Conservation (phyloP, 2,888 invertebrate species). For the Cataglyphis altisquamis region DNA sequence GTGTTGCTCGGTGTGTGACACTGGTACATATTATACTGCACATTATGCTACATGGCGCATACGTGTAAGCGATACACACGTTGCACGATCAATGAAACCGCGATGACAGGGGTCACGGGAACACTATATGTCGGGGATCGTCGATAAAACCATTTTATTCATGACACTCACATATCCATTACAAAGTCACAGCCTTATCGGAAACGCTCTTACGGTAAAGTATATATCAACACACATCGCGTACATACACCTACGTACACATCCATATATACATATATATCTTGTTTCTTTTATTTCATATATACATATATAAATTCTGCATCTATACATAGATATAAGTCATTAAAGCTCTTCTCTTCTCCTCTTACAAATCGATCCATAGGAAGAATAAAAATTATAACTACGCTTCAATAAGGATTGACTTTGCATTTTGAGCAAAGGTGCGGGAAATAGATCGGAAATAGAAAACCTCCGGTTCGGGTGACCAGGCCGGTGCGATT, state of each 20-base stretch:
- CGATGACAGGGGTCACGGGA: constrained; percentile 49
- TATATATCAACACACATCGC: constrained; percentile 62
- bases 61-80: not conserved
- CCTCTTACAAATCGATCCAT: constrained; percentile 24
- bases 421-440: constrained; percentile 53
- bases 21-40: not conserved
- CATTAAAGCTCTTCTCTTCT: constrained; percentile 33
- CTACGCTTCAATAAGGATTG: constrained; percentile 10
- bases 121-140: constrained; percentile 38
- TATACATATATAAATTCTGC: constrained; percentile 44
- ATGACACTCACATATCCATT: constrained; percentile 69
- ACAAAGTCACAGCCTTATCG: constrained; percentile 82
- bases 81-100: constrained; percentile 55
- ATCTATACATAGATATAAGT: constrained; percentile 26
- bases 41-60: not conserved
- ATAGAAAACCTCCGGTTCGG: constrained; percentile 15
- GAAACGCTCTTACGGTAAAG: constrained; percentile 60
- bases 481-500: constrained; percentile 36
- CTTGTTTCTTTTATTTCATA: constrained; percentile 27
- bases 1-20: not conserved
- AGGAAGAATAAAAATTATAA: constrained; percentile 44
- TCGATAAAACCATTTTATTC: constrained; percentile 77
- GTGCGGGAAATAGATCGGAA: constrained; percentile 44
- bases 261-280: constrained; percentile 36
- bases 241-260: constrained; percentile 44